These are phyloP conservation scores for Sphenopsis melanotis DNA, from an alignment of 2,797 vertebrate genomes.

Conservation along the genomic window DNA sequence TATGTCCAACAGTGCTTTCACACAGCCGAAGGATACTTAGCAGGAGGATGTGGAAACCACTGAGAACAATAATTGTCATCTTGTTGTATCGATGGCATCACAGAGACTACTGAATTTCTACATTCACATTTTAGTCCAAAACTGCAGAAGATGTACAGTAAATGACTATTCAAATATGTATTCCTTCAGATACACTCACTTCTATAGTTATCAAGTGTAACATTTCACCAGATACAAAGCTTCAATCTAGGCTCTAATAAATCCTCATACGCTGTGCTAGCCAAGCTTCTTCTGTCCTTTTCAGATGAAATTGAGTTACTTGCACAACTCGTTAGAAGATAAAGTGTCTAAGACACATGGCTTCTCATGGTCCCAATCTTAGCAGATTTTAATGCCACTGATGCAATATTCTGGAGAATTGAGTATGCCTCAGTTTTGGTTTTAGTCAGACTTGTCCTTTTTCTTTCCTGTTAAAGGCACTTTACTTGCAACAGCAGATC, in stretches of 20 bases:
- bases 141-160: conserved; percentile 66
- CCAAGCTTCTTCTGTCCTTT: conserved; percentile 66
- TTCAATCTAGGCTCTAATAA: conserved; percentile 68
- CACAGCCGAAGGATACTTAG: conserved; percentile 54
- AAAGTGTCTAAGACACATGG: conserved; percentile 62
- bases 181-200: conserved; percentile 67
- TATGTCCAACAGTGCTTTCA: conserved; percentile 5
- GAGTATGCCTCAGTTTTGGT: conserved; percentile 20
- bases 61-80: conserved; percentile 53
- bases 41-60: conserved; percentile 40
- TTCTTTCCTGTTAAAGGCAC: conserved; percentile 91
- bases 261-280: conserved; percentile 60
- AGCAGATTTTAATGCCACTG: conserved; percentile 67
- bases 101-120: conserved; percentile 45
- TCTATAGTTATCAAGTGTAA: conserved; percentile 71
- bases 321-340: conserved; percentile 68
- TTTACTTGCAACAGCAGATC: conserved; percentile 91
- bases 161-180: conserved; percentile 65
- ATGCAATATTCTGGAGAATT: conserved; percentile 35
- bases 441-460: conserved; percentile 98
- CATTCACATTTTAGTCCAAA: conserved; percentile 74
- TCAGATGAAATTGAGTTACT: conserved; percentile 58
- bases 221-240: conserved; percentile 76
- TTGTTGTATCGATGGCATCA: neutral
- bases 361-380: conserved; percentile 65